Percentiles rank a stretch among this genome's conserved stretches.
phyloP scores from a whole-genome alignment of 2,797 vertebrate species.

The Spheniscus humboldti region DNA sequence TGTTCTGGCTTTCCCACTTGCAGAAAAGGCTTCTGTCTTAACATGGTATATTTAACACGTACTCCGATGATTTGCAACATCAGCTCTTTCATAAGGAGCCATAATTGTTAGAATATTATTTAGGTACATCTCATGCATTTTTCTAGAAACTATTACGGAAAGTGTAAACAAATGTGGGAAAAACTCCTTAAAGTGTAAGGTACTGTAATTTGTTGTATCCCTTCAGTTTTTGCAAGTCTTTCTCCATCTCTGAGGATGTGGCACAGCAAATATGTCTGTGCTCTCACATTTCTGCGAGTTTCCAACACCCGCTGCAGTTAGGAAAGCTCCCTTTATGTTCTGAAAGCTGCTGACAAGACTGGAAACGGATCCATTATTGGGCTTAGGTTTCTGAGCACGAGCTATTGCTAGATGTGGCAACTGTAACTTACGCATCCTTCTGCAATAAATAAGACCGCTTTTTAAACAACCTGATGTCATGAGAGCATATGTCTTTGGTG shows the following conservation, averaged over 20 bases:
- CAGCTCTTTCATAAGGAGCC: background rate
- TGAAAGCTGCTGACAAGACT: background rate
- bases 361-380: background rate
- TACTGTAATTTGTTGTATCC: background rate
- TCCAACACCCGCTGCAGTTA: background rate
- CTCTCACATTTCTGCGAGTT: background rate
- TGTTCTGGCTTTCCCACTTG: background rate
- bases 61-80: background rate
- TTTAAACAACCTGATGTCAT: background rate
- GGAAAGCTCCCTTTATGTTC: background rate
- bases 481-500: rapidly evolving
- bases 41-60: background rate
- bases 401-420: background rate
- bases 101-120: background rate
- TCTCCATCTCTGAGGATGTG: background rate
- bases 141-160: background rate
- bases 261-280: background rate
- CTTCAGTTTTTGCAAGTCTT: background rate
- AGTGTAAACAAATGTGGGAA: background rate
- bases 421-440: background rate
- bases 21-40: background rate
- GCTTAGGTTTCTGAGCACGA: background rate
- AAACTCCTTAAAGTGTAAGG: background rate
- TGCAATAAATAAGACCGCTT: background rate
- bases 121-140: background rate